Conservation (phyloP, 2,113 vertebrate genomes). For the Erythrocercus mccallii region DNA sequence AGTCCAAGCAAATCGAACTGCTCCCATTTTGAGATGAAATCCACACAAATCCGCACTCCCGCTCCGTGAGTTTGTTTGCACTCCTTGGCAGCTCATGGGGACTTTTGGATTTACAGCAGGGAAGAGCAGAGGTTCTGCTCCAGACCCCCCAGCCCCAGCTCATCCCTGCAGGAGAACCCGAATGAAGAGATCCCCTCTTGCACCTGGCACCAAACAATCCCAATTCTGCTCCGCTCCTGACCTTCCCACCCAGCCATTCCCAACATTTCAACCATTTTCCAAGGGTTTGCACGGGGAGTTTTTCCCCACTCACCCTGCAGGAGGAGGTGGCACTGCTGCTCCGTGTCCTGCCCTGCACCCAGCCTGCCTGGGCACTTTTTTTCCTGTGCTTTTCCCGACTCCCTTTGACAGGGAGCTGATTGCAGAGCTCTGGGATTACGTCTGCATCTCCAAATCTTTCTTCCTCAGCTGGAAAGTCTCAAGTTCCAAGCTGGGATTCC, state of each 20-base stretch:
- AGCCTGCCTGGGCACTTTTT: neutral
- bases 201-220: neutral
- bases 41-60: neutral
- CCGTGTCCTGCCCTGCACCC: slow-evolving; percentile 32
- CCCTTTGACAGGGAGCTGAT: slow-evolving; percentile 45
- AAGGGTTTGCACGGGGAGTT: neutral
- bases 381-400: neutral
- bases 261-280: neutral
- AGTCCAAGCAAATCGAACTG: neutral
- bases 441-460: slow-evolving; percentile 55
- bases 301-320: slow-evolving; percentile 66
- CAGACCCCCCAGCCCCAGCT: neutral
- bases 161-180: neutral
- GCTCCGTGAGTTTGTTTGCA: neutral
- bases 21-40: neutral
- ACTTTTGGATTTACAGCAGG: neutral
- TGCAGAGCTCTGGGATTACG: slow-evolving; percentile 44
- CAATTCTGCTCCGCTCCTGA: neutral
- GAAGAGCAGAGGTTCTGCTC: neutral
- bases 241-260: neutral
- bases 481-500: slow-evolving; percentile 74
- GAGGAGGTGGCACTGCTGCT: slow-evolving; percentile 36
- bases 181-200: neutral
- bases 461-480: slow-evolving; percentile 75
- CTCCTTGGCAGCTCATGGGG: neutral